Base-by-base conservation (phyloP, 2,797 vertebrate genomes). In the Acipenser oxyrinchus region DNA sequence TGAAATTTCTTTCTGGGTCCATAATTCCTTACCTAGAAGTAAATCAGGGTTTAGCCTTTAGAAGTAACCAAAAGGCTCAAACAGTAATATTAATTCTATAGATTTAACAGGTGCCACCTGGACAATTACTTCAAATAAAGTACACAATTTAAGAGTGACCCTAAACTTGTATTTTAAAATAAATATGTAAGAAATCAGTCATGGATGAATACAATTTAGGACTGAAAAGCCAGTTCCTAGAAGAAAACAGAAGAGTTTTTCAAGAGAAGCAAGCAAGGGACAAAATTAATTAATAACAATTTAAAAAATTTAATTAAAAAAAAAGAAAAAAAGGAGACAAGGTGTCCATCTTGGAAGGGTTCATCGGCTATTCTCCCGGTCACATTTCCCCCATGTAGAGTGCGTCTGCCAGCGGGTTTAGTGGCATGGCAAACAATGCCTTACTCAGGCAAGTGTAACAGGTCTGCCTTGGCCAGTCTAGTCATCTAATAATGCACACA, bases 401-500 rank as follows among this genome's bases (percentile, higher is more conserved):
- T 93, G 93, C 93, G 95, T 93, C 93, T 95, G 94, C 87, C 93
- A 92, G 93, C 93, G 90, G 93, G 92, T 92, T 93, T 94, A 96
- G 94, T 95, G 95, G 94, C 93, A 96, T 93, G 93, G 94, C 94
- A 97, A 97, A 99, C 95, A 97, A 94, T 94, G 95, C 95, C 95
- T 96, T 93, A 96, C 91, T 96, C 94, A 96, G 95, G 95, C 95
- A 98, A 96, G 93, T 97, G 94, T 95, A 95, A 95, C 95, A 92
- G 95, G 86, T 91, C 89, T 91, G 88, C 89, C 95, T 95, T 94
- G 94, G 93, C 95, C 95, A 97, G 93, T 94, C 95, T 98, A 98
- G 94, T 97, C 94, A 99, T 99, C 96, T 98, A 95, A 97, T 99
- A 97, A 88, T 99, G 96, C 96, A 99, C 95, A 99, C 92, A 99